Evolutionary conservation across 2,888 invertebrate genomes (phyloP), one percentile per base, ranked within the genome.

Genomic region (Hypolimnas misippus): DNA sequence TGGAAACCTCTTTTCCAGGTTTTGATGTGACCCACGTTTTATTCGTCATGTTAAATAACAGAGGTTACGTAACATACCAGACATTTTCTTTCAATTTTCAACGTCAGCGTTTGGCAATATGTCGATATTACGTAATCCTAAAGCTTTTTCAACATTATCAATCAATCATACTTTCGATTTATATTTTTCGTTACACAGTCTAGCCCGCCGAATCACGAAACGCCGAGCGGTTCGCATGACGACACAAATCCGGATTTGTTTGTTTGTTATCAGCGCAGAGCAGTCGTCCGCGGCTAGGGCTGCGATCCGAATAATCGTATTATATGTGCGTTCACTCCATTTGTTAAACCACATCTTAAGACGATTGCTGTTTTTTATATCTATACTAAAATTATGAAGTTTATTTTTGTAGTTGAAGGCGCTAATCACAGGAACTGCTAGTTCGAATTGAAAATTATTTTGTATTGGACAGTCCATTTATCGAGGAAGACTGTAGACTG

Each of bases 221-320:
- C 65, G 57, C 50, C 51, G 49, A 61, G 71, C 74, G 68, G 76
- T 84, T 72, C 88, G 88, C 89, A 82, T 89, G 91, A 89, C 83
- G 92, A 83, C 90, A 86, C 90, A 89, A 92, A 92, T 89, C 92
- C 91, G 90, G 90, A 89, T 92, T 86, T 89, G 87, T 87, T 86
- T 89, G 88, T 90, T 87, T 90, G 90, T 92, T 92, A 92, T 92
- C 92, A 87, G 89, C 84, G 79, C 77, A 81, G 84, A 81, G 89
- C 92, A 92, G 83, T 86, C 87, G 83, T 73, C n/a, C n/a, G n/a
- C n/a, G n/a, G n/a, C 75, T 74, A 85, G 85, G 89, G 89, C 71
- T 85, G 82, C 79, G 75, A 75, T 75, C 74, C 70, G 73, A 76
- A 75, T 87, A 87, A 88, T 90, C 87, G 82, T 76, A 81, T 89